Evolutionary conservation across 2,888 invertebrate genomes (phyloP).

Genomic region (Cantharis rufa): DNA sequence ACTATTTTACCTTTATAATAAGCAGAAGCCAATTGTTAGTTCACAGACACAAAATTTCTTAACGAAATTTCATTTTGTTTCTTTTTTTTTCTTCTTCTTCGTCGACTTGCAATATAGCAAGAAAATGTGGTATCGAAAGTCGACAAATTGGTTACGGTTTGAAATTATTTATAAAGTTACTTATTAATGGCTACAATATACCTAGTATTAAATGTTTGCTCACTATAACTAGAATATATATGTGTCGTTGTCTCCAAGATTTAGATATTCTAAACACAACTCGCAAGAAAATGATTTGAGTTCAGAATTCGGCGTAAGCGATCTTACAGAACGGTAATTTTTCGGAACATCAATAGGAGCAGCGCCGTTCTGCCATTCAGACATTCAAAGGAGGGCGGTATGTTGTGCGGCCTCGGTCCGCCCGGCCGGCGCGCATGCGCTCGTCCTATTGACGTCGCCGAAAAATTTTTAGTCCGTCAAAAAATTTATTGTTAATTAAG

Average conservation of each 20-base stretch:
- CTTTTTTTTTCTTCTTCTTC: not conserved
- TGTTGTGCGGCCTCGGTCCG: too few species aligned
- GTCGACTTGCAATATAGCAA: not conserved
- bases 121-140: slow-evolving; percentile 1
- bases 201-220: slow-evolving; percentile 28
- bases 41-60: not conserved
- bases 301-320: slow-evolving; percentile 46
- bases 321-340: slow-evolving; percentile 33
- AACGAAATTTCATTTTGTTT: not conserved
- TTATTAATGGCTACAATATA: slow-evolving; percentile 26
- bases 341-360: slow-evolving; percentile 4
- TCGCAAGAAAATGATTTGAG: slow-evolving; percentile 42
- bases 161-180: not conserved
- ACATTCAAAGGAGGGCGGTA: not conserved
- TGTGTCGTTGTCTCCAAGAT: slow-evolving; percentile 57
- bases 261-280: slow-evolving; percentile 46
- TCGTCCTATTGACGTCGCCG: not conserved
- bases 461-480: slow-evolving; percentile 6
- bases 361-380: not conserved
- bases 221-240: slow-evolving; percentile 41
- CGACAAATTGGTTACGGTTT: not conserved
- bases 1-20: slow-evolving; percentile 43
- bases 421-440: not conserved
- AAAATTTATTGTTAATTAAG: slow-evolving; percentile 24
- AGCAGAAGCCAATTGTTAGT: slow-evolving; percentile 45